Conservation (phyloP, 2,888 invertebrate genomes). For the Lutraria lutraria region DNA sequence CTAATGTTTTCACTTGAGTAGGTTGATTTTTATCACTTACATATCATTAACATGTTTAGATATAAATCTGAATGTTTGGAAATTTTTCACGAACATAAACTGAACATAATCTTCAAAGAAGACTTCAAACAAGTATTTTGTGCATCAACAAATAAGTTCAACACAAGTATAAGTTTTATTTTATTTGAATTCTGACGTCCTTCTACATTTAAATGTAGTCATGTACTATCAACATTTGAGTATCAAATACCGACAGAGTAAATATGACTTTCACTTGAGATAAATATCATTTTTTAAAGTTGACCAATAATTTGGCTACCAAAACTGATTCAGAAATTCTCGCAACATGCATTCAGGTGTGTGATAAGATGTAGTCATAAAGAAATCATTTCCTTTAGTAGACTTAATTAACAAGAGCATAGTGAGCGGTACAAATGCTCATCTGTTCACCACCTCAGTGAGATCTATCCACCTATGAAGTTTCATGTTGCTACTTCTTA, state of each 20-base stretch:
- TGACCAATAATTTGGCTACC: no score
- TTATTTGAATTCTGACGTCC: neutral
- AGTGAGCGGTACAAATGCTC: no score
- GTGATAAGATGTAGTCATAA: no score
- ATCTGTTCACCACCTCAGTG: no score
- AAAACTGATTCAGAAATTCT: no score
- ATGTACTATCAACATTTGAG: no score
- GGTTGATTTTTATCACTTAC: slow-evolving; percentile 19
- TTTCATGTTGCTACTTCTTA: no score
- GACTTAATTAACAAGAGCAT: no score
- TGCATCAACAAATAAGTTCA: neutral
- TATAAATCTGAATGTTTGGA: neutral
- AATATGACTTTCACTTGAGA: neutral
- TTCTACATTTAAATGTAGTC: neutral
- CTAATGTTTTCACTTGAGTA: neutral
- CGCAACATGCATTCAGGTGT: no score
- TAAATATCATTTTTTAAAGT: no score
- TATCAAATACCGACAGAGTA: neutral
- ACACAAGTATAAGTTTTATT: neutral
- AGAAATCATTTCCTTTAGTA: no score
- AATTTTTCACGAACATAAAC: neutral
- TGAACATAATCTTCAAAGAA: neutral
- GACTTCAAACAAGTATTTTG: neutral
- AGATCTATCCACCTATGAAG: no score
- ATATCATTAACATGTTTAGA: neutral